Conservation (phyloP, 2,888 invertebrate species). For the Caenorhabditis virilis region DNA sequence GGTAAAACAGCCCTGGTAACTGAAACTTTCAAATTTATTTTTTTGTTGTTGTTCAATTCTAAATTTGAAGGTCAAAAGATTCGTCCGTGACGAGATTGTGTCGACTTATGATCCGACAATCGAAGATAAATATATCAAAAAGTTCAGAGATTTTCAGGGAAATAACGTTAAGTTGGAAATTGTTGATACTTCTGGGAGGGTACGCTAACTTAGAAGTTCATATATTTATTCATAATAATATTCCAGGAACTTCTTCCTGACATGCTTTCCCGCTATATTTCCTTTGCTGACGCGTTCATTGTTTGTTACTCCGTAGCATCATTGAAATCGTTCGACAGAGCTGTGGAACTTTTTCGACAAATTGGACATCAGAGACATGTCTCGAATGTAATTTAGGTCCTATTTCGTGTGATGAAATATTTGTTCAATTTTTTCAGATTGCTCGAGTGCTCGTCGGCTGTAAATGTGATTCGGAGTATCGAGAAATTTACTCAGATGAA, state of each 20-base stretch:
- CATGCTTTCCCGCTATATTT: conserved; percentile 5
- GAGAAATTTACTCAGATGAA: conserved; percentile 9
- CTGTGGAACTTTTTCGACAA: background rate
- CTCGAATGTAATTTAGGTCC: background rate
- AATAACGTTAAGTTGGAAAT: conserved; percentile 1
- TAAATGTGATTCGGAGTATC: conserved; percentile 7
- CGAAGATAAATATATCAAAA: conserved; percentile 11
- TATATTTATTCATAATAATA: background rate
- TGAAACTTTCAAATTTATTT: too few species aligned
- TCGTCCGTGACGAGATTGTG: background rate
- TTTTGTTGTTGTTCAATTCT: background rate
- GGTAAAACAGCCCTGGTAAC: conserved; percentile 14
- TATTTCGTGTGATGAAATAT: background rate
- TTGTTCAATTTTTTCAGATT: conserved; percentile 11
- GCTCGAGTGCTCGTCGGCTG: conserved; percentile 24
- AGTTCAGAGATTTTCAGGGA: conserved; percentile 2
- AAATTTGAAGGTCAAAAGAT: conserved; percentile 7
- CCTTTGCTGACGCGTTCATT: conserved; percentile 8
- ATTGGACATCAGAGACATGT: conserved; percentile 1
- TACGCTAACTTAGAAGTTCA: background rate
- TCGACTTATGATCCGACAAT: conserved; percentile 5
- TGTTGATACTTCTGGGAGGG: conserved; percentile 9
- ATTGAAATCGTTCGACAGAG: conserved; percentile 1
- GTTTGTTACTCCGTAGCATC: conserved; percentile 6
- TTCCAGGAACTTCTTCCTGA: conserved; percentile 12